These are phyloP conservation scores for Zapus hudsonius DNA, from an alignment of 2,113 vertebrate genomes.

Conservation along the genomic window DNA sequence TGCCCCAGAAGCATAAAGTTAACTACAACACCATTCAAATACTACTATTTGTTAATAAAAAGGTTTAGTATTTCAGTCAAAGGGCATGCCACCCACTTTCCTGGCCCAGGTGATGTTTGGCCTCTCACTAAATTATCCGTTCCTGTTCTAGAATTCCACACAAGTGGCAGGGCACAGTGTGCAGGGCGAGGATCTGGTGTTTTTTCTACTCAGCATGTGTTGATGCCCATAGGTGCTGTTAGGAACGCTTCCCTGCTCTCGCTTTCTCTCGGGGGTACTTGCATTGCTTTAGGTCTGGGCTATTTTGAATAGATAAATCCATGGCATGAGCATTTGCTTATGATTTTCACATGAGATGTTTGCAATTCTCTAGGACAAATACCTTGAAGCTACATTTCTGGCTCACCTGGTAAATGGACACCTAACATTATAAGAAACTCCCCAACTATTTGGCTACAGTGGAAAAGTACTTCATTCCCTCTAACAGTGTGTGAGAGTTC, in stretches of 20 bases:
- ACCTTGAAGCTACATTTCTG: background rate
- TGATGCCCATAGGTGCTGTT: background rate
- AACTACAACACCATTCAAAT: background rate
- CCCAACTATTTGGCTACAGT: background rate
- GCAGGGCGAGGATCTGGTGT: background rate
- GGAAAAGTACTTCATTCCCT: no score
- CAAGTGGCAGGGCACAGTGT: background rate
- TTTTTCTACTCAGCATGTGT: background rate
- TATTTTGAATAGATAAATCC: slow-evolving; percentile 9
- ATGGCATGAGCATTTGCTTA: background rate
- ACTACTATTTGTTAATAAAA: slow-evolving; percentile 1
- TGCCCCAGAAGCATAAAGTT: no score
- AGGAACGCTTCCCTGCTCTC: slow-evolving; percentile 14
- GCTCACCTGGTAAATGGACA: background rate
- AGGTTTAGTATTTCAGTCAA: background rate
- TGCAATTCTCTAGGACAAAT: slow-evolving; percentile 37
- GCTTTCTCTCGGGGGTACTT: background rate
- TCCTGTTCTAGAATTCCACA: background rate
- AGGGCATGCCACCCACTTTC: background rate
- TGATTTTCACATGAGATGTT: background rate
- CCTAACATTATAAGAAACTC: background rate
- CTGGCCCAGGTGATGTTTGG: background rate
- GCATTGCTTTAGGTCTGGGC: background rate
- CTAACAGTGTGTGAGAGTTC: no score
- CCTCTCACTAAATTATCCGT: background rate